Conservation (phyloP, 1,140 invertebrate species). For the Macrostomum lignano region DNA sequence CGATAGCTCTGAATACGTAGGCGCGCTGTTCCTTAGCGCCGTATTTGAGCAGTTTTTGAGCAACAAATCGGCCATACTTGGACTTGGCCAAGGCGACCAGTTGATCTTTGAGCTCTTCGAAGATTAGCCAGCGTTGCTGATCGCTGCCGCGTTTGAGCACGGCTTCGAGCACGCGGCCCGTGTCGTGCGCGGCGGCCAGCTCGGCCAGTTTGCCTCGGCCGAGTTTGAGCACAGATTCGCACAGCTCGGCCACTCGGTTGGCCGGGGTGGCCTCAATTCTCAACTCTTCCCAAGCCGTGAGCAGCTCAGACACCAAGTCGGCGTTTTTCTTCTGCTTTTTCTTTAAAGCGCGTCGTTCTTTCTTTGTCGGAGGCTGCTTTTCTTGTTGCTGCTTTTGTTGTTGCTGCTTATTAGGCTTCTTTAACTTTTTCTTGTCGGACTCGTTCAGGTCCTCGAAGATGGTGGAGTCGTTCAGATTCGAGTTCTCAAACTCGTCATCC, state of each 20-base stretch:
- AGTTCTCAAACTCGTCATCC: too few species aligned
- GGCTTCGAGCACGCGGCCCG: constrained; percentile 51
- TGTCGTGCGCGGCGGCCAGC: constrained; percentile 46
- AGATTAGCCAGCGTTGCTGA: constrained; percentile 37
- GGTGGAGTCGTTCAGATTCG: too few species aligned
- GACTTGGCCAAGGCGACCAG: constrained; percentile 40
- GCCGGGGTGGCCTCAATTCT: not conserved
- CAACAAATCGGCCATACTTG: constrained; percentile 49
- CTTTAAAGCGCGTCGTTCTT: too few species aligned
- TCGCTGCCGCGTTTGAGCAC: constrained; percentile 39
- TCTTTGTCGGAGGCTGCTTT: too few species aligned
- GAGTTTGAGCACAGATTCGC: not conserved
- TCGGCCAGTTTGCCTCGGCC: constrained; percentile 8
- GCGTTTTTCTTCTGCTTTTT: too few species aligned
- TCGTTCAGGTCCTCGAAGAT: too few species aligned
- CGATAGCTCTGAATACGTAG: not conserved
- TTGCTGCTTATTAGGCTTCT: too few species aligned
- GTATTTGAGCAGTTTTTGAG: constrained; percentile 44
- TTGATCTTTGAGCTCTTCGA: constrained; percentile 32
- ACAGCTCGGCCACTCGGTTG: not conserved
- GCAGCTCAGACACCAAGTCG: too few species aligned
- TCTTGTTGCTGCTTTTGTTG: too few species aligned
- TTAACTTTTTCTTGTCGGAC: too few species aligned
- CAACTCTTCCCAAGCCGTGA: constrained; percentile 1
- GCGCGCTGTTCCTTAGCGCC: constrained; percentile 19